Evolutionary conservation across 2,113 vertebrate species (phyloP), one percentile per base, ranked within the genome.

Genomic region (Empidonax alnorum): DNA sequence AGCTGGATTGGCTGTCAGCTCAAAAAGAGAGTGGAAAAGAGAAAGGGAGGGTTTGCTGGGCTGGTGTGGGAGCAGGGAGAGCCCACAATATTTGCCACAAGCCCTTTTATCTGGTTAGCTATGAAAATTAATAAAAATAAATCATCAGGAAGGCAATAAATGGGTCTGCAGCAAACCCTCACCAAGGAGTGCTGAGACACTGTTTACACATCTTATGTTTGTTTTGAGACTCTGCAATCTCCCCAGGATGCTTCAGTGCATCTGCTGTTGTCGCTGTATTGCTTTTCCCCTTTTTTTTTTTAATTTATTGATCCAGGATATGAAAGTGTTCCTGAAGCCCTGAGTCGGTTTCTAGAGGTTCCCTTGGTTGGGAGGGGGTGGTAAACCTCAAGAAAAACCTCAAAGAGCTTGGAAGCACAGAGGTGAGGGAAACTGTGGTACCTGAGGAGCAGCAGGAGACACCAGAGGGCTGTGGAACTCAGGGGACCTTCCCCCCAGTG

Each of bases 191-290:
- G 58, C 75, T 85, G 87, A 42, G 46, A 15, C 59, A 25, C 59
- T 93, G 94, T 96, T 97, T 88, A 85, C 77, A 91, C 59, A 85
- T 50, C 84, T 95, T 83, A 85, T 96, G 94, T 95, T 91, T 96
- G 95, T 82, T 95, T 90, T 41, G 93, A 94, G 93, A 94, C 91
- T 87, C 67, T 0, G 6, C 82, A 31, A 82, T 85, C 91, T 92
- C 95, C 0, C 1, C 78, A 73, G 87, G 85, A 87, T 91, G 95
- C 87, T 85, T 39, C 72, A 7, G 63, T 76, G 66, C 93, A 94
- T 73, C 56, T 95, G 94, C 76, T 82, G 91, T 9, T 96, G 92
- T 92, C 94, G 59, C 55, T 83, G 21, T 9, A 39, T 30, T 93
- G 80, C 65, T 84, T 89, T 75, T 68, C 49, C 56, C 49, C 49